Evolutionary conservation across 2,113 vertebrate genomes (phyloP).

Genomic region (Leucoraja erinaceus): DNA sequence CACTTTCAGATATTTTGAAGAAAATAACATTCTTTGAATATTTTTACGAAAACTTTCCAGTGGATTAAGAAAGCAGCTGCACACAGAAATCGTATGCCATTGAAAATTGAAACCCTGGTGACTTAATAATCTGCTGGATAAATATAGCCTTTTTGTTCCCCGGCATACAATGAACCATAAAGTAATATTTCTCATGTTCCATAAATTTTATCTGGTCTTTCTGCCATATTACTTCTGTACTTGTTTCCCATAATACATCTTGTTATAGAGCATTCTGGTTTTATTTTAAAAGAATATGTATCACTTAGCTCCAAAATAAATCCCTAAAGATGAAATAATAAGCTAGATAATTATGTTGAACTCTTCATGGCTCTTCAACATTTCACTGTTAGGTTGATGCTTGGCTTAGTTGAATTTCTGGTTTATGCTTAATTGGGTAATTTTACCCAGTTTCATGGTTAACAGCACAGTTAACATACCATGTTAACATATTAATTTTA

Average conservation of each 20-base stretch:
- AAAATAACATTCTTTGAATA: constrained; percentile 2
- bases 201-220: not conserved
- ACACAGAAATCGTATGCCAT: not conserved
- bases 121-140: too few relatives aligned
- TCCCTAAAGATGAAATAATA: too few relatives aligned
- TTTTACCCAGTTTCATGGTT: not conserved
- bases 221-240: not conserved
- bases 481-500: not conserved
- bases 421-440: not conserved
- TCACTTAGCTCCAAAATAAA: too few relatives aligned
- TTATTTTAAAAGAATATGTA: not conserved
- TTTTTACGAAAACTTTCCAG: not conserved
- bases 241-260: not conserved
- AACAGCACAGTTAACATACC: not conserved
- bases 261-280: not conserved
- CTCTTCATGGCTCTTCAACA: not conserved
- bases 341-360: not conserved
- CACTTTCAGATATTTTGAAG: not conserved
- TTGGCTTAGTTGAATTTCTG: not conserved
- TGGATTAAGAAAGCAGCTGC: not conserved
- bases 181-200: not conserved
- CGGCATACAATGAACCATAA: not conserved
- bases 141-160: not conserved
- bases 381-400: not conserved
- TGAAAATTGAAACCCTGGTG: not conserved